Evolutionary conservation across 2,113 vertebrate genomes (phyloP).

Genomic region (Parotia lawesii): DNA sequence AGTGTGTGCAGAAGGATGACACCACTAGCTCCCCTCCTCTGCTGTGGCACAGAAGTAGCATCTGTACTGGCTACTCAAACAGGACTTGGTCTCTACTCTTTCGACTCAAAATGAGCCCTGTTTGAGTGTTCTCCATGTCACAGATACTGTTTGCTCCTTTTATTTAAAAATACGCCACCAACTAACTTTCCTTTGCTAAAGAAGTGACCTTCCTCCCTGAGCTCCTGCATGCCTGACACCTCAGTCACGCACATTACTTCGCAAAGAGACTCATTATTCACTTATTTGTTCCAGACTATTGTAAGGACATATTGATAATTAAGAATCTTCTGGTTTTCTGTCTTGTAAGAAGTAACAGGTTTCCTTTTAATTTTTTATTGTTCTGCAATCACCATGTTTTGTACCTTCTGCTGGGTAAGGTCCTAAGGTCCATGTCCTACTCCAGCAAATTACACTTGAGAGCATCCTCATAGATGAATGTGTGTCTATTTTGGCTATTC

Average conservation of each 20-base stretch:
- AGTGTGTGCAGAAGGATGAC: accelerated
- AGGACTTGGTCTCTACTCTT: background rate
- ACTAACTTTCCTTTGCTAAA: background rate
- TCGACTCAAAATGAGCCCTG: background rate
- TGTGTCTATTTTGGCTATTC: background rate
- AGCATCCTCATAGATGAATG: background rate
- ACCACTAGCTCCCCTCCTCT: background rate
- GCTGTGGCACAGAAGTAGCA: accelerated
- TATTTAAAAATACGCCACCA: background rate
- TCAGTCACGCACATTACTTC: accelerated
- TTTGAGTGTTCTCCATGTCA: background rate
- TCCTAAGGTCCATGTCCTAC: background rate
- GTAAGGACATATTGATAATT: background rate
- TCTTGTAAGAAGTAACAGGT: accelerated
- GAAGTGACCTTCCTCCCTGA: background rate
- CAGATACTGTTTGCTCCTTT: background rate
- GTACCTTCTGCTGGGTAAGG: background rate
- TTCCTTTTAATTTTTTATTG: background rate
- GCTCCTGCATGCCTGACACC: background rate
- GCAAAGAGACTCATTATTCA: background rate
- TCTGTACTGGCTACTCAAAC: accelerated
- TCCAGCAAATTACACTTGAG: background rate
- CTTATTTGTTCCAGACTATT: background rate
- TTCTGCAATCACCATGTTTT: background rate
- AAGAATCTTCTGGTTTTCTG: background rate